Conservation (phyloP, 1,140 invertebrate species). For the Plodia interpunctella region DNA sequence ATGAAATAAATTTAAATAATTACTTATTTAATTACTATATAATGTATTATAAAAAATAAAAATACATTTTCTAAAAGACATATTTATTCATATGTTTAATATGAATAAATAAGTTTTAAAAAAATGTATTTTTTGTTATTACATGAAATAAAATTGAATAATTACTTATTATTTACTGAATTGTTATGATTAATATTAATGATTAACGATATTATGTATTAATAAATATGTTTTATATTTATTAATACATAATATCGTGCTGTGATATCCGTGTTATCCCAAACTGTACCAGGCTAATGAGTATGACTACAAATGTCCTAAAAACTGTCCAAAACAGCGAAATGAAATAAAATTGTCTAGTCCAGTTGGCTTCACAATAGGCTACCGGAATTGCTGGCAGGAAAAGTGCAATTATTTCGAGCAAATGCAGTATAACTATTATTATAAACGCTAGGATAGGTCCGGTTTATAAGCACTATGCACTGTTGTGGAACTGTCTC, state of each 20-base stretch:
- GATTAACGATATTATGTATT: too few species aligned
- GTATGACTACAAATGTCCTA: background rate
- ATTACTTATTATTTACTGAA: too few species aligned
- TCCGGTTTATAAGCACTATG: background rate
- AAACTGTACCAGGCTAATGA: background rate
- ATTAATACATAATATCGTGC: background rate
- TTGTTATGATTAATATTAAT: too few species aligned
- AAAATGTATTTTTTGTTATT: too few species aligned
- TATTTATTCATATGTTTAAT: too few species aligned
- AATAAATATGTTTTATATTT: too few species aligned
- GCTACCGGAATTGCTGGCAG: slow-evolving; percentile 19
- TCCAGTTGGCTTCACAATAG: background rate
- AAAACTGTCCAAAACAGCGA: slow-evolving; percentile 5
- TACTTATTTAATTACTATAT: too few species aligned
- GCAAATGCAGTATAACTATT: slow-evolving; percentile 1
- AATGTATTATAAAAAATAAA: too few species aligned
- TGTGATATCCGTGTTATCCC: background rate
- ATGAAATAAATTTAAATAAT: too few species aligned
- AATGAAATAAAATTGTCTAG: slow-evolving; percentile 2
- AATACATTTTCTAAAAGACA: too few species aligned
- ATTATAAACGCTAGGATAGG: background rate
- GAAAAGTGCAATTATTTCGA: slow-evolving; percentile 19
- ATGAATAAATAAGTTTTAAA: too few species aligned
- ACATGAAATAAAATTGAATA: too few species aligned
- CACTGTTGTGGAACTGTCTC: background rate